Percentiles rank a stretch among this genome's conserved stretches.
Conservation (phyloP, 2,888 invertebrate genomes). For the Hypolimnas misippus region DNA sequence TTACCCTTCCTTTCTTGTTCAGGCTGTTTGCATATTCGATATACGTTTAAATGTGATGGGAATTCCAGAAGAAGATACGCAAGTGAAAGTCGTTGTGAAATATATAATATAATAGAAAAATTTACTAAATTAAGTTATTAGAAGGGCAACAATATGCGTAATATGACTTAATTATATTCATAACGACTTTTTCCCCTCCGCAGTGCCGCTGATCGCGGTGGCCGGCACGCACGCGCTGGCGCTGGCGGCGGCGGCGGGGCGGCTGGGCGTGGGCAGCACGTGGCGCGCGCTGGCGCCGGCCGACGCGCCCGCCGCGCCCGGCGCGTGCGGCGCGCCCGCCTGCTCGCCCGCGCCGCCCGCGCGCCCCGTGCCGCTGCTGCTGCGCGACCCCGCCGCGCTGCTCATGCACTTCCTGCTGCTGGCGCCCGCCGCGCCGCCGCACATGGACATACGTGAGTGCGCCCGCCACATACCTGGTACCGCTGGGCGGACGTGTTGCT, state of each 20-base stretch:
- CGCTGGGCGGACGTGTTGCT: too few relatives aligned
- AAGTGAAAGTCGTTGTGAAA: too few relatives aligned
- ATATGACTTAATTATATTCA: too few relatives aligned
- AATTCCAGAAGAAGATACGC: too few relatives aligned
- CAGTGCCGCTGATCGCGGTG: conserved; percentile 94
- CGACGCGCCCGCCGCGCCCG: conserved; percentile 41
- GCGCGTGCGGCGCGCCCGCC: conserved; percentile 41
- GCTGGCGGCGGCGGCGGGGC: conserved; percentile 67
- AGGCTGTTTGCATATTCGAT: too few relatives aligned
- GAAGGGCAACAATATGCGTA: too few relatives aligned
- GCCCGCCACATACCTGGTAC: too few relatives aligned
- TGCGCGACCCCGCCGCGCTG: conserved; percentile 93
- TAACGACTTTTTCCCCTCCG: background rate
- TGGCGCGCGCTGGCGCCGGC: conserved; percentile 53
- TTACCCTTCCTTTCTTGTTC: background rate
- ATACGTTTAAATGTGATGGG: too few relatives aligned
- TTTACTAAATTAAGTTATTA: too few relatives aligned
- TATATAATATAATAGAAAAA: too few relatives aligned
- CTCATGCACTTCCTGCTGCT: conserved; percentile 94
- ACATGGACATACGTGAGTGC: conserved; percentile 89
- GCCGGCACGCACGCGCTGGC: conserved; percentile 93
- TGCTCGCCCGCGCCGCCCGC: conserved; percentile 47
- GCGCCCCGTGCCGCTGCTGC: conserved; percentile 89
- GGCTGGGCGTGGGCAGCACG: conserved; percentile 55
- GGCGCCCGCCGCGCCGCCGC: conserved; percentile 90